phyloP scores from a whole-genome alignment of 2,797 vertebrate species.

The Schizopygopsis malacanthus region DNA sequence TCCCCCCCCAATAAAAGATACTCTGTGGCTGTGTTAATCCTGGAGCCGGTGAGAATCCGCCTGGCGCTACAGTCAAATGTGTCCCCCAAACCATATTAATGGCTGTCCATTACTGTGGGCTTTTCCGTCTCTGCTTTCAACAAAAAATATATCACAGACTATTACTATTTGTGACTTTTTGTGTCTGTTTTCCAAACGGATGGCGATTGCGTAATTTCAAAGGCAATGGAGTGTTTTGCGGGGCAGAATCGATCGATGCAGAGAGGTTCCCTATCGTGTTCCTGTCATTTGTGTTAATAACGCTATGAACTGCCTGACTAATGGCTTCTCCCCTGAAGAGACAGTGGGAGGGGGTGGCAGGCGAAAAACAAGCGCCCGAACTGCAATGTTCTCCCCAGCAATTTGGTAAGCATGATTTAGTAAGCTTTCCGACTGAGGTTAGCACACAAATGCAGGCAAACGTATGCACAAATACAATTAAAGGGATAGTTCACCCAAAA shows the following conservation, averaged over 20 bases:
- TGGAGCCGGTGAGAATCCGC: constrained; percentile 76
- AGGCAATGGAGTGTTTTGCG: constrained; percentile 70
- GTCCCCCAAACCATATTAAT: constrained; percentile 79
- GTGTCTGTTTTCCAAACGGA: constrained; percentile 58
- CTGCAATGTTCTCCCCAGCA: neutral
- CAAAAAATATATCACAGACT: constrained; percentile 61
- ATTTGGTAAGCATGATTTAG: constrained; percentile 37
- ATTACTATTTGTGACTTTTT: constrained; percentile 73
- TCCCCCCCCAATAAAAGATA: constrained; percentile 78
- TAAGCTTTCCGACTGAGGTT: constrained; percentile 7
- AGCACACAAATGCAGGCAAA: neutral
- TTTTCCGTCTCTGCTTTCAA: constrained; percentile 71
- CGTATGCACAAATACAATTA: constrained; percentile 24
- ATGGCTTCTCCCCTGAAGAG: constrained; percentile 57
- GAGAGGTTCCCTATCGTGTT: constrained; percentile 72
- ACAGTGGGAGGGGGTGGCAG: constrained; percentile 63
- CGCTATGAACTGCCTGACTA: constrained; percentile 74
- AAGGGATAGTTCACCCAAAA: neutral
- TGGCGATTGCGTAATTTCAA: constrained; percentile 77
- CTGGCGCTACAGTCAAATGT: constrained; percentile 74
- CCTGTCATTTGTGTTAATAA: constrained; percentile 75
- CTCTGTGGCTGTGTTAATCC: constrained; percentile 82
- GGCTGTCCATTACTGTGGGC: constrained; percentile 71
- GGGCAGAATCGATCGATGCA: constrained; percentile 72
- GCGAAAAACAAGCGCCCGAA: constrained; percentile 34